These are phyloP conservation scores for Ochropleura plecta DNA, from an alignment of 2,888 invertebrate genomes.

Conservation along the genomic window DNA sequence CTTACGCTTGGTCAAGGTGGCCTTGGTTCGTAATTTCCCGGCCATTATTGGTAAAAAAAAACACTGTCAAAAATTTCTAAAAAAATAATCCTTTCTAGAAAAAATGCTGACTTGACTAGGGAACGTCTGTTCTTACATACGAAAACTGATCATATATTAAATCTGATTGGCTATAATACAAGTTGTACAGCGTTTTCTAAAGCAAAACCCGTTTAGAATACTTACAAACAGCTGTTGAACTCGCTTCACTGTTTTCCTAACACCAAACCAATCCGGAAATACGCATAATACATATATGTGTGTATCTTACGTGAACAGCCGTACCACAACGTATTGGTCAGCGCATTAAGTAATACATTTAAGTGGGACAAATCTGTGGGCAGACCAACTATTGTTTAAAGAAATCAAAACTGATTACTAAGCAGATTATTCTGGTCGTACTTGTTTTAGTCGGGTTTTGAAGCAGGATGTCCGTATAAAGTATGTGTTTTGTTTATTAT, in stretches of 20 bases:
- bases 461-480: slow-evolving; percentile 1
- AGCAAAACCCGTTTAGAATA: slow-evolving; percentile 22
- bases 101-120: not conserved
- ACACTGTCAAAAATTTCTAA: not conserved
- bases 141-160: not conserved
- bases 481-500: not conserved
- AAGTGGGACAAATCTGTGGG: slow-evolving; percentile 53
- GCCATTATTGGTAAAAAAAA: not conserved
- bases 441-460: not conserved
- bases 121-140: not conserved
- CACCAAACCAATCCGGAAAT: slow-evolving; percentile 48
- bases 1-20: not conserved
- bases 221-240: slow-evolving; percentile 9
- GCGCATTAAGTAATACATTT: slow-evolving; percentile 53
- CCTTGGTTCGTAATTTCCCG: not conserved
- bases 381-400: slow-evolving; percentile 47
- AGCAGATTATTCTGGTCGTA: slow-evolving; percentile 13
- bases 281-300: slow-evolving; percentile 12
- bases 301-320: slow-evolving; percentile 29
- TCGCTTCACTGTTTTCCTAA: slow-evolving; percentile 27
- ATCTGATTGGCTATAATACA: not conserved
- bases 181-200: slow-evolving; percentile 21
- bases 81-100: not conserved
- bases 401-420: slow-evolving; percentile 16
- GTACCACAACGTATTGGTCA: slow-evolving; percentile 42